These are phyloP conservation scores for Orchestia grillus DNA, from an alignment of 1,140 invertebrate species.

Conservation along the genomic window DNA sequence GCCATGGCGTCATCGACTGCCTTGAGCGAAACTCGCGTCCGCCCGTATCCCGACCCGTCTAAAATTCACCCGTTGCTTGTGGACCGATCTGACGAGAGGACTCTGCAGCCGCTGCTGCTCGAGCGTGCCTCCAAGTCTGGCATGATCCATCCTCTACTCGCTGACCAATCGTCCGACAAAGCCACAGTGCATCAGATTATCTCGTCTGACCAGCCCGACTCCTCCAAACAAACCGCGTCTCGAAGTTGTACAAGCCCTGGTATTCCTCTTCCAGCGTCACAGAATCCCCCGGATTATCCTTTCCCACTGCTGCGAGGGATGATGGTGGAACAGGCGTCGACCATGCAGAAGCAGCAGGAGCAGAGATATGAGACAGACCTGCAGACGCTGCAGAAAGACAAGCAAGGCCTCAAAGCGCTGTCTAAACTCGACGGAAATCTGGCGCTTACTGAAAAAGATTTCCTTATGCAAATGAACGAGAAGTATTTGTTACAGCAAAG, in stretches of 20 bases:
- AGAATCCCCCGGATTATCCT: conserved; percentile 35
- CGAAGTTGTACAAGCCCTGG: conserved; percentile 12
- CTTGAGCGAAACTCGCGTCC: background rate
- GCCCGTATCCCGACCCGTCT: conserved; percentile 31
- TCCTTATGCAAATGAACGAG: conserved; percentile 35
- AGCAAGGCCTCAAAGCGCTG: background rate
- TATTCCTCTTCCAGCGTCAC: conserved; percentile 12
- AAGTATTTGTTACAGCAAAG: conserved; percentile 16
- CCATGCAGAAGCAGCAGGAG: conserved; percentile 5
- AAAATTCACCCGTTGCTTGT: conserved; percentile 3
- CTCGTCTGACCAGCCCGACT: background rate
- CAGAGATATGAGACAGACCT: background rate
- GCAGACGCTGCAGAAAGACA: background rate
- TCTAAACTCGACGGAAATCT: background rate
- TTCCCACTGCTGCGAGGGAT: conserved; percentile 5
- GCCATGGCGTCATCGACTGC: background rate
- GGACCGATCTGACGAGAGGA: conserved; percentile 33
- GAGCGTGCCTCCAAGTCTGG: background rate
- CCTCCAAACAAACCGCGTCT: background rate
- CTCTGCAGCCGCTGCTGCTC: conserved; percentile 39
- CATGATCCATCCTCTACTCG: conserved; percentile 13
- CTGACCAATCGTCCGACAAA: background rate
- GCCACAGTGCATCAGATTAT: conserved; percentile 31
- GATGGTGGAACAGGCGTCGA: conserved; percentile 30
- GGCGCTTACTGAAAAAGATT: conserved; percentile 1